Base-by-base conservation (phyloP, 2,113 vertebrate species). In the Dipodomys merriami region DNA sequence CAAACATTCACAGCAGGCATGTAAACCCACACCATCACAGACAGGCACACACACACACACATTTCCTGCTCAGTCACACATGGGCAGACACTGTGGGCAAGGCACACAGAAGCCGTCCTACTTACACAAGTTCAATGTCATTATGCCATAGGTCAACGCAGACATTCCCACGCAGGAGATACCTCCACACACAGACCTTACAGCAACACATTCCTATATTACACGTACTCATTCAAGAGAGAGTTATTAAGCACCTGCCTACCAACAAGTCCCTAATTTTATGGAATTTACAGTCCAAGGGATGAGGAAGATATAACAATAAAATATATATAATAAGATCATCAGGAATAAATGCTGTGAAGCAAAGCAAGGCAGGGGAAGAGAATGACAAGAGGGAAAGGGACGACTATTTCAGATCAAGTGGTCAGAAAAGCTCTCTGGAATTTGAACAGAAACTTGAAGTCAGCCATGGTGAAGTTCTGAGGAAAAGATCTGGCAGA, bases 181-280 rank as follows among this genome's bases (percentile, higher is more conserved):
- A 10, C 33, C 53, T 22, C 72, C 22, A 68, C 76, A 83, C 25
- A 39, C 22, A 72, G 82, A 60, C 12, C 9, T 19, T 35, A 35
- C n/a, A 71, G 35, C 79, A 78, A 49, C 62, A 39, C 35, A 35
- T 9, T 72, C 23, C 73, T 53, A 83, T 53, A 62, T 80, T 27
- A 72, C 64, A 77, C 35, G 35, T 29, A 76, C 7, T 88, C 39
- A 62, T n/a, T 65, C 86, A 64, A 57, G 53, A 57, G 53, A 69
- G 20, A 9, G 49, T 44, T 73, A 80, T 83, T 65, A 86, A 78
- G 69, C 71, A 64, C 57, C 25, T 8, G 69, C 30, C 49, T 22
- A 81, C 25, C 39, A 82, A 95, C 53, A 57, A 86, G 30, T 76
- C 23, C n/a, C 60, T 89, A 89, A 57, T 46, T 82, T 83, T 9